phyloP scores from a whole-genome alignment of 1,140 invertebrate species.

The Magallana gigas region DNA sequence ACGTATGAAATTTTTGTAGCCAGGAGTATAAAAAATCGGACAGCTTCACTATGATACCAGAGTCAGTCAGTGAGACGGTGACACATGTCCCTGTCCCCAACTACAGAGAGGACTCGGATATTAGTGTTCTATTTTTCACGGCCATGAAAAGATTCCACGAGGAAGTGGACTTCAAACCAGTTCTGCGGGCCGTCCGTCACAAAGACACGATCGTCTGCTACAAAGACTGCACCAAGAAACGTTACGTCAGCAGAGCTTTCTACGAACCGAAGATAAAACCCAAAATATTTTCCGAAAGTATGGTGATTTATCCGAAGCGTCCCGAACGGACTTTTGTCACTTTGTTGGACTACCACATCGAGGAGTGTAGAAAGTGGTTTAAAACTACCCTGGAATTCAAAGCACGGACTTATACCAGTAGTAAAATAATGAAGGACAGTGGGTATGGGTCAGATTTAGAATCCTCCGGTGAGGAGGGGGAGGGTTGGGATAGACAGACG shows the following conservation, averaged over 20 bases:
- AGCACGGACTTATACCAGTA: conserved; percentile 65
- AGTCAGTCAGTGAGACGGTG: conserved; percentile 60
- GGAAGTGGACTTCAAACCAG: conserved; percentile 62
- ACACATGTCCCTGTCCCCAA: conserved; percentile 60
- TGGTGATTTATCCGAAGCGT: conserved; percentile 65
- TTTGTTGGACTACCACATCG: conserved; percentile 65
- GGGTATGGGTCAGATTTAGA: conserved; percentile 13
- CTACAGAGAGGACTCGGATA: conserved; percentile 62
- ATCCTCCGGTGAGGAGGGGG: conserved; percentile 42
- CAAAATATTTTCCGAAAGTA: conserved; percentile 62
- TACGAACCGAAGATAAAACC: conserved; percentile 69
- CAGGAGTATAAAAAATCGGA: conserved; percentile 7
- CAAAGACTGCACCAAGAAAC: conserved; percentile 63
- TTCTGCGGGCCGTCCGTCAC: conserved; percentile 60
- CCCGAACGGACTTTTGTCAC: conserved; percentile 60
- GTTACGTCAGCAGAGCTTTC: conserved; percentile 67
- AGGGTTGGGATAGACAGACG: neutral
- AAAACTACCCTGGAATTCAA: conserved; percentile 70
- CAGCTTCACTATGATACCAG: conserved; percentile 56
- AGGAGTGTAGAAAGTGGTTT: conserved; percentile 69
- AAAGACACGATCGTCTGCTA: conserved; percentile 66
- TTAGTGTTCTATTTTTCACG: conserved; percentile 54
- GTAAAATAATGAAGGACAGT: conserved; percentile 50
- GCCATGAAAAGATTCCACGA: conserved; percentile 65
- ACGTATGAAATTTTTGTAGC: neutral